phyloP scores from a whole-genome alignment of 2,113 vertebrate genomes.

The Hemiscyllium ocellatum region DNA sequence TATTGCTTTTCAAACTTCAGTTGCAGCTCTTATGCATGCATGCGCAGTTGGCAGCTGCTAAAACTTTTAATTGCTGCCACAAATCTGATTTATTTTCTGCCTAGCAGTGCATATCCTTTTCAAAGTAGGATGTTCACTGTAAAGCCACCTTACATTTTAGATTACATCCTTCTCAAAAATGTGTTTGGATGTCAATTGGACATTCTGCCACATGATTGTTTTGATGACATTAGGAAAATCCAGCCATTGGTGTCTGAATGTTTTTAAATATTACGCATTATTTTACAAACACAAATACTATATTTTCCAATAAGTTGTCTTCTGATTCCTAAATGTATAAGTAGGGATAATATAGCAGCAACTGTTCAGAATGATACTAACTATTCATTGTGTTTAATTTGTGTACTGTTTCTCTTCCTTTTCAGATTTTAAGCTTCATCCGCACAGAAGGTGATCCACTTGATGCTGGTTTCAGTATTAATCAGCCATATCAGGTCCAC shows the following conservation, averaged over 20 bases:
- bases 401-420: constrained; percentile 28
- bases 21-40: not conserved
- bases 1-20: not conserved
- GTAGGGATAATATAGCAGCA: not conserved
- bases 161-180: not conserved
- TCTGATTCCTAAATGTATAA: not conserved
- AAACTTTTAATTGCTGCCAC: not conserved
- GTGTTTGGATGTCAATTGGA: not conserved
- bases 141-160: not conserved
- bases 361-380: not conserved
- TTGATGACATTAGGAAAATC: not conserved
- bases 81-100: not conserved
- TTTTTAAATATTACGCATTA: not conserved
- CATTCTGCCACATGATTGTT: not conserved
- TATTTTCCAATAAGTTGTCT: not conserved
- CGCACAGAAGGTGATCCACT: constrained; percentile 72
- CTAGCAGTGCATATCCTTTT: not conserved
- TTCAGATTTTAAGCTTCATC: constrained; percentile 69
- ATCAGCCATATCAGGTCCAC: constrained; percentile 71
- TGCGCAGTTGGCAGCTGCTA: not conserved
- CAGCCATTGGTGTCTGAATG: not conserved
- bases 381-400: constrained; percentile 11
- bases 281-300: not conserved
- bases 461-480: constrained; percentile 69
- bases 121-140: not conserved